phyloP scores from a whole-genome alignment of 2,888 invertebrate genomes.

The Exephanes ischioxanthus region DNA sequence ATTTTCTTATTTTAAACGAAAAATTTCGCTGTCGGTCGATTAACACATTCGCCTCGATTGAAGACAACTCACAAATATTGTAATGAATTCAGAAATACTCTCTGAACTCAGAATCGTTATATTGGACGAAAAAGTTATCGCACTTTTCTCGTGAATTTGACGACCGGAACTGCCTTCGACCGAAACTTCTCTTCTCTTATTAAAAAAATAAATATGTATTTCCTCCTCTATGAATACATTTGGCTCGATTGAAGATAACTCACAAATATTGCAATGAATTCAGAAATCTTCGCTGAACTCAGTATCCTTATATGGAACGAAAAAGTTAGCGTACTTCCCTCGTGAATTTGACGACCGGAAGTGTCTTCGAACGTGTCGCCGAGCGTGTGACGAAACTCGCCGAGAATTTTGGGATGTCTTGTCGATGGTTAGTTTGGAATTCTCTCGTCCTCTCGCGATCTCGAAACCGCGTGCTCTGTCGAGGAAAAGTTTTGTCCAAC shows the following conservation, averaged over 20 bases:
- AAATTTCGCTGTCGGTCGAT: too few relatives aligned
- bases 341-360: not conserved
- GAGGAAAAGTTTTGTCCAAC: conserved; percentile 6
- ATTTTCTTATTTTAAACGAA: too few relatives aligned
- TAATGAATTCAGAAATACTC: too few relatives aligned
- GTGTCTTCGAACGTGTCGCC: not conserved
- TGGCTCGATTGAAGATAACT: not conserved
- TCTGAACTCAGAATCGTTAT: not conserved
- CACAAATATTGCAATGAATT: not conserved
- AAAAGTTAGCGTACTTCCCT: not conserved
- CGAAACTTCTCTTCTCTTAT: too few relatives aligned
- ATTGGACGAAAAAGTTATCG: not conserved
- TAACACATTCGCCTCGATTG: too few relatives aligned
- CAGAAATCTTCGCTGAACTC: not conserved
- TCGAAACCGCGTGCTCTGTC: not conserved
- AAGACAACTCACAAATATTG: too few relatives aligned
- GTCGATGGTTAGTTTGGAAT: not conserved
- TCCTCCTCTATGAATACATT: too few relatives aligned
- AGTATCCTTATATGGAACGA: not conserved
- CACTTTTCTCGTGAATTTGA: not conserved
- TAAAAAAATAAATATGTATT: too few relatives aligned
- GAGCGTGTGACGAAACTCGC: conserved; percentile 7
- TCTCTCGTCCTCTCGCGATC: conserved; percentile 1
- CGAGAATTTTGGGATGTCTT: conserved; percentile 7
- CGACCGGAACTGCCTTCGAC: too few relatives aligned